These are phyloP conservation scores for Caenorhabditis sp. DNA, from an alignment of 2,888 invertebrate genomes.

Conservation along the genomic window DNA sequence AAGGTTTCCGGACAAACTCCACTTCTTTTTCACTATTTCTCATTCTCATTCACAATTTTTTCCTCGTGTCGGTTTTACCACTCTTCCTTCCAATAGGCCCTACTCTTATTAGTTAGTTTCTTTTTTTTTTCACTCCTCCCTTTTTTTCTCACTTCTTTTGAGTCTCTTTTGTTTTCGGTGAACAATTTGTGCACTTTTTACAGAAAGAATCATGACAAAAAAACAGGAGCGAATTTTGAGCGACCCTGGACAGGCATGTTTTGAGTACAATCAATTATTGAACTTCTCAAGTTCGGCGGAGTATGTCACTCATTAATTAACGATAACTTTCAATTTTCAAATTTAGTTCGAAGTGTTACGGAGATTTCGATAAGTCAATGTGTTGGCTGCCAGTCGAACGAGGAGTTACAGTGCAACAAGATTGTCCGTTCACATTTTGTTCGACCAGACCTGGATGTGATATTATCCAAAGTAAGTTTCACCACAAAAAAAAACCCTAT, in stretches of 20 bases:
- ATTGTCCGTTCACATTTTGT: conserved; percentile 69
- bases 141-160: conserved; percentile 14
- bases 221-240: neutral
- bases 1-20: conserved; percentile 24
- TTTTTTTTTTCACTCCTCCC: conserved; percentile 6
- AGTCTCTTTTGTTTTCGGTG: neutral
- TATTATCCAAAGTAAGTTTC: conserved; percentile 23
- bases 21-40: conserved; percentile 9
- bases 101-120: conserved; percentile 1
- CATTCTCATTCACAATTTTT: neutral
- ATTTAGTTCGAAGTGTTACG: neutral
- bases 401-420: conserved; percentile 57
- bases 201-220: neutral
- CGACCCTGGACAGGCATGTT: too few species aligned
- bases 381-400: conserved; percentile 62
- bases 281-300: too few species aligned
- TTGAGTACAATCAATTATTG: too few species aligned
- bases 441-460: conserved; percentile 65
- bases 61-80: neutral
- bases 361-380: conserved; percentile 65
- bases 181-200: neutral
- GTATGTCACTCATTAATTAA: too few species aligned
- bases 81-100: neutral
- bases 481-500: too few species aligned
- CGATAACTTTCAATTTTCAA: too few species aligned